Evolutionary conservation across 2,888 invertebrate species (phyloP).

Genomic region (Conus canariensis): DNA sequence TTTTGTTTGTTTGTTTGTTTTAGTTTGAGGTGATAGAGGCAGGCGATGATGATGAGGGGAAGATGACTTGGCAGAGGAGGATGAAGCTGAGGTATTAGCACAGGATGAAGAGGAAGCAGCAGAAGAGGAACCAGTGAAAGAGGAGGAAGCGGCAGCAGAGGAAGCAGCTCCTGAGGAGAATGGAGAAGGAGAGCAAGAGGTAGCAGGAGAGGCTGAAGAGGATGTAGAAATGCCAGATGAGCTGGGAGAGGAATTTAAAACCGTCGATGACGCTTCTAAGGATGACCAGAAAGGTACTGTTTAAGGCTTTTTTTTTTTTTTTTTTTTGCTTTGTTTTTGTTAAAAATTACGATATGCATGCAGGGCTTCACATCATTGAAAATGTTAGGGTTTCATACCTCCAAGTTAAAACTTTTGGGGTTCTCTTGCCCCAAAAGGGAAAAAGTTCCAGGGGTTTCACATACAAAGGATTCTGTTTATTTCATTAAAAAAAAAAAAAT

Average conservation of each 20-base stretch:
- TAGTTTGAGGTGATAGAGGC: slow-evolving; percentile 38
- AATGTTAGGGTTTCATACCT: too few species aligned
- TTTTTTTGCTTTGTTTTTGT: neutral
- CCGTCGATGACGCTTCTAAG: slow-evolving; percentile 58
- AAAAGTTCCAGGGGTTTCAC: too few species aligned
- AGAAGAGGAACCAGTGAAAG: slow-evolving; percentile 38
- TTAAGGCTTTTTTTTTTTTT: neutral
- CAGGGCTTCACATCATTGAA: too few species aligned
- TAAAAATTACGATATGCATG: too few species aligned
- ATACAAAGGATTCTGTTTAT: too few species aligned
- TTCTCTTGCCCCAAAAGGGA: too few species aligned
- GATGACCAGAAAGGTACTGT: slow-evolving; percentile 44
- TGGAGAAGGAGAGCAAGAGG: slow-evolving; percentile 49
- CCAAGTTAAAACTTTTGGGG: too few species aligned
- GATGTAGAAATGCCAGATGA: slow-evolving; percentile 51
- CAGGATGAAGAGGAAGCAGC: slow-evolving; percentile 51
- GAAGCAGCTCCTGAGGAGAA: slow-evolving; percentile 50
- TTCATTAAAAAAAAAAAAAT: too few species aligned
- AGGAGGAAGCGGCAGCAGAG: neutral
- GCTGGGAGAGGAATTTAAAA: slow-evolving; percentile 60
- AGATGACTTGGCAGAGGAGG: slow-evolving; percentile 52
- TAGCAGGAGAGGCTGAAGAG: slow-evolving; percentile 66
- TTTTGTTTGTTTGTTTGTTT: neutral
- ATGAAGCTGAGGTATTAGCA: slow-evolving; percentile 36
- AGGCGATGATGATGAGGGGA: slow-evolving; percentile 36